Conservation (phyloP, 2,797 vertebrate species). For the Denticeps clupeoides region DNA sequence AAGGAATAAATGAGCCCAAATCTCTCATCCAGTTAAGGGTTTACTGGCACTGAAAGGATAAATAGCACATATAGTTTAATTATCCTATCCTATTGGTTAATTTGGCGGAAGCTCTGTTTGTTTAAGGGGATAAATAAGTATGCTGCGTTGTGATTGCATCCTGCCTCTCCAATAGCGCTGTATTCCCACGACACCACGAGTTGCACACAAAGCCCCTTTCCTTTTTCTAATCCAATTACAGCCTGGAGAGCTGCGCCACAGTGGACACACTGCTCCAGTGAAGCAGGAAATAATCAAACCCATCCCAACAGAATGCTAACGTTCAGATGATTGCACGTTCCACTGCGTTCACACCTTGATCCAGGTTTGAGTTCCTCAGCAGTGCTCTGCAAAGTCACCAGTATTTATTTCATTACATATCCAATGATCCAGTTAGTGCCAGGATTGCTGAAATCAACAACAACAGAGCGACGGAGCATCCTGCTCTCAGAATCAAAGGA, state of each 20-base stretch:
- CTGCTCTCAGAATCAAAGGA: too few relatives aligned
- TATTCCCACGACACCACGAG: background rate
- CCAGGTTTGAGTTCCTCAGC: too few relatives aligned
- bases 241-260: slow-evolving; percentile 10
- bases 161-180: background rate
- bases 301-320: slow-evolving; percentile 4
- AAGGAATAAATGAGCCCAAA: too few relatives aligned
- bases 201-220: slow-evolving; percentile 6
- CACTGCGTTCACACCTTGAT: too few relatives aligned
- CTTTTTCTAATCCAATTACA: slow-evolving; percentile 22
- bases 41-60: too few relatives aligned
- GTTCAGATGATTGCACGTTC: slow-evolving; percentile 1
- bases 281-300: slow-evolving; percentile 29
- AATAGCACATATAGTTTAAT: too few relatives aligned
- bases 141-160: background rate
- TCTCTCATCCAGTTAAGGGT: too few relatives aligned
- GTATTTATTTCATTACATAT: too few relatives aligned
- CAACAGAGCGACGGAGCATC: too few relatives aligned
- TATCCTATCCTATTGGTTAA: background rate
- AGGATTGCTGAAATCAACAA: too few relatives aligned
- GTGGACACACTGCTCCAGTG: slow-evolving; percentile 24
- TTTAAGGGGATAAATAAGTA: slow-evolving; percentile 1
- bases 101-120: background rate
- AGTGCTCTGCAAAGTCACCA: too few relatives aligned
- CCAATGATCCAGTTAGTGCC: too few relatives aligned